These are phyloP conservation scores for Cavia aperea DNA, from an alignment of 2,113 vertebrate species.

Conservation along the genomic window DNA sequence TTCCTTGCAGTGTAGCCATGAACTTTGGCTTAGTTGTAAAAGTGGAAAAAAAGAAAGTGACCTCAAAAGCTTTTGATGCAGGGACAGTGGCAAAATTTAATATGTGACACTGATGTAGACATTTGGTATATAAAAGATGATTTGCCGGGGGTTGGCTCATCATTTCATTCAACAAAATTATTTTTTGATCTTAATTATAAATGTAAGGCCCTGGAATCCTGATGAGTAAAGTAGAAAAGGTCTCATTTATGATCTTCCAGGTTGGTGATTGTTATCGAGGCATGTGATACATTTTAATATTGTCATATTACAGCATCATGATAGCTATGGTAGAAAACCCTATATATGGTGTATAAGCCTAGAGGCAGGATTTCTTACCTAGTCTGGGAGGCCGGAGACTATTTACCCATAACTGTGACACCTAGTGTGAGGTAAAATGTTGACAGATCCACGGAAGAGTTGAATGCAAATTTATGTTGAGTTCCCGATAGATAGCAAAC, in stretches of 20 bases:
- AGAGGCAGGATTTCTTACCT: background rate
- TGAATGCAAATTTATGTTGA: background rate
- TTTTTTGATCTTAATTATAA: constrained; percentile 40
- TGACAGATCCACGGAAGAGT: background rate
- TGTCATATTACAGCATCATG: background rate
- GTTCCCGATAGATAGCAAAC: background rate
- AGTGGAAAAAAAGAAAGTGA: constrained; percentile 5
- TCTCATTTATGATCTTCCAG: background rate
- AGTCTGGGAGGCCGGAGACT: background rate
- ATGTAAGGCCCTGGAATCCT: background rate
- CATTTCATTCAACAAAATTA: background rate
- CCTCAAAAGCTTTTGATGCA: background rate
- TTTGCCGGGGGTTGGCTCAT: background rate
- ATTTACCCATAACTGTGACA: background rate
- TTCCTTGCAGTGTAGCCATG: background rate
- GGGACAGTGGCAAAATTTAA: background rate
- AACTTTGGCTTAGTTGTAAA: background rate
- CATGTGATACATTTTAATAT: background rate
- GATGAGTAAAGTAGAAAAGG: background rate
- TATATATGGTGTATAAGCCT: background rate
- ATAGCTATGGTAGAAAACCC: background rate
- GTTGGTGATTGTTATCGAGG: background rate
- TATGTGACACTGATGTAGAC: background rate
- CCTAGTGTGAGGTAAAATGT: background rate
- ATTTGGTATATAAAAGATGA: background rate